Evolutionary conservation across 2,888 invertebrate genomes (phyloP), one percentile per base, ranked within the genome.

Genomic region (Glomeris marginata): DNA sequence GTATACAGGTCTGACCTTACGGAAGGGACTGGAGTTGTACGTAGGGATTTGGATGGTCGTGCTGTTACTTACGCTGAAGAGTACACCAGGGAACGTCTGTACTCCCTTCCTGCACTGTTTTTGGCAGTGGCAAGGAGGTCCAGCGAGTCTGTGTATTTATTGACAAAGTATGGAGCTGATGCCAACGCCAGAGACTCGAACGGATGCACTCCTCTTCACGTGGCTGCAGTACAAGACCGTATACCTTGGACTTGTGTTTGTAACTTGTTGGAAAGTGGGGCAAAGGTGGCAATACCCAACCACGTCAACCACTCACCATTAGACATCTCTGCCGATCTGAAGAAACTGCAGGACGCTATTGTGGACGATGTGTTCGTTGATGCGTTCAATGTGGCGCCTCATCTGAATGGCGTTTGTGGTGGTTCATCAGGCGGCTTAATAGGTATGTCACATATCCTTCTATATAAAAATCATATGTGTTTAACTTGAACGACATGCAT

Each of bases 171-270:
- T 59, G 76, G 75, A 35, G 76, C 75, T 1, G 59, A 66, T 49
- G 64, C 69, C 2, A 68, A 73, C 58, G 63, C 68, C 43, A 68
- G 69, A 60, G 76, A 76, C 60, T 62, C 64, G 20, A 66, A 70
- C 52, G 75, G 75, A 18, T 73, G 74, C 60, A 73, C 75, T 15
- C 74, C 76, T 1, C 64, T 77, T 18, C 75, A 76, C 60, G 61
- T 76, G 47, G 73, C 74, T 22, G 72, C 73, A 40, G 68, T 72
- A 50, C 71, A 72, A 57, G 68, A 70, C n/a, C 71, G 69, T 51
- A 68, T 73, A 46, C 71, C 70, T 42, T 70, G 72, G 69, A 70
- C 73, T 51, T 71, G 71, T 57, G 69, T 72, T 42, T 63, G 69
- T 41, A 66, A 69, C 54, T 64, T 75, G 56, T 61, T 74, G 54